A percentile compares a stretch with the other conserved stretches of the same genome.
Evolutionary conservation across 1,140 invertebrate genomes (phyloP).

Genomic region (Philotrypesis tridentata): DNA sequence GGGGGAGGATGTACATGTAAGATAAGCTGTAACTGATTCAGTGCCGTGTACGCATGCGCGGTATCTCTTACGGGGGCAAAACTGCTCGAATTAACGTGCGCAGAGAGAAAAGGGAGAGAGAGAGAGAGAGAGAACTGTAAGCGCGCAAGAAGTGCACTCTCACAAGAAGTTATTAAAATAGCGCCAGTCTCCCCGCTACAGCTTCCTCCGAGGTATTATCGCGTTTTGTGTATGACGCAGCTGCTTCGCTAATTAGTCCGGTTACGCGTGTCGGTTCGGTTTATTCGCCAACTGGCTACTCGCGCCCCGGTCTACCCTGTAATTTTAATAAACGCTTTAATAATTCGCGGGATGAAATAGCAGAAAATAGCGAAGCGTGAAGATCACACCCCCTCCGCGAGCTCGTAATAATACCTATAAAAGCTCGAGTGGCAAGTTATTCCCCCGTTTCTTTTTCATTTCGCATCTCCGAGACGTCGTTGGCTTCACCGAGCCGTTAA

Average conservation of each 20-base stretch:
- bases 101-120: no score
- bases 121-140: slow-evolving; percentile 1
- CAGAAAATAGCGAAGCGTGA: no score
- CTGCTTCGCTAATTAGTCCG: neutral
- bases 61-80: neutral
- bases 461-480: slow-evolving; percentile 36
- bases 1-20: neutral
- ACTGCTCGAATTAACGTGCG: neutral
- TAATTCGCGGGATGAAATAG: no score
- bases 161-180: slow-evolving; percentile 8
- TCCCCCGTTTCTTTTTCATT: neutral
- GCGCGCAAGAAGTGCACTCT: neutral
- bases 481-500: slow-evolving; percentile 58
- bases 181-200: neutral
- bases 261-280: no score
- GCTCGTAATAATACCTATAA: neutral
- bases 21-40: slow-evolving; percentile 9
- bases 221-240: neutral
- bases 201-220: neutral
- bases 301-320: no score
- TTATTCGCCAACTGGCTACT: no score
- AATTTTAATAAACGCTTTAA: no score
- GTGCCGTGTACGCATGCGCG: neutral
- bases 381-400: no score
- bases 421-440: neutral